Evolutionary conservation across 2,797 vertebrate species (phyloP), one percentile per base, ranked within the genome.

Genomic region (Pseudomugil gertrudae): DNA sequence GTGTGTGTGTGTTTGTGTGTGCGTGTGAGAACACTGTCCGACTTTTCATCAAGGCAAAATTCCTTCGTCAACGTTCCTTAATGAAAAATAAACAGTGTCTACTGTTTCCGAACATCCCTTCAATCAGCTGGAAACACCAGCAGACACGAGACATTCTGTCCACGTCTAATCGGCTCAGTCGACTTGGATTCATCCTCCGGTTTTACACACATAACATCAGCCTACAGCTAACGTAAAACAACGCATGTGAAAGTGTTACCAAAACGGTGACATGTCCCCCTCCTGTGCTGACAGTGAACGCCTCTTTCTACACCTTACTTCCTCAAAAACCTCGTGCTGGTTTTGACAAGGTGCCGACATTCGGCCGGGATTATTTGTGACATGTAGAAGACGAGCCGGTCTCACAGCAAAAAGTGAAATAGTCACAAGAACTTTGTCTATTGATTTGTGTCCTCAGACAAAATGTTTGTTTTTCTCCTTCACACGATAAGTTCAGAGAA

Each of bases 51-150:
- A 38, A 30, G 54, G 38, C 62, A 45, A 66, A 61, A 81, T 70
- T 77, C 70, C 73, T 81, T 64, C 43, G 52, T 48, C 60, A 56
- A 50, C 13, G 23, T 54, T 57, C 38, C 57, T 66, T 81, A 80
- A 80, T 83, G 76, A 75, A 84, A 81, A 84, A 79, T 83, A 83
- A 86, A 84, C 60, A 66, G 62, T 36, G 51, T 80, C 63, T 69
- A 63, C 33, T 74, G 66, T 83, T 74, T 69, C 68, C 63, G 66
- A 70, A 61, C 76, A 58, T 69, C 56, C 8, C 30, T 53, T 68
- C 77, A 68, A 66, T 77, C 66, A 70, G 67, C 55, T 48, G 57
- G 43, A 63, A 63, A 57, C 15, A 57, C 53, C 35, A 53, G 36
- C 23, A 24, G 47, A 57, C 35, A 63, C 43, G 36, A 5, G 35